Evolutionary conservation across 2,888 invertebrate species (phyloP).

Genomic region (Xestobium rufovillosum): DNA sequence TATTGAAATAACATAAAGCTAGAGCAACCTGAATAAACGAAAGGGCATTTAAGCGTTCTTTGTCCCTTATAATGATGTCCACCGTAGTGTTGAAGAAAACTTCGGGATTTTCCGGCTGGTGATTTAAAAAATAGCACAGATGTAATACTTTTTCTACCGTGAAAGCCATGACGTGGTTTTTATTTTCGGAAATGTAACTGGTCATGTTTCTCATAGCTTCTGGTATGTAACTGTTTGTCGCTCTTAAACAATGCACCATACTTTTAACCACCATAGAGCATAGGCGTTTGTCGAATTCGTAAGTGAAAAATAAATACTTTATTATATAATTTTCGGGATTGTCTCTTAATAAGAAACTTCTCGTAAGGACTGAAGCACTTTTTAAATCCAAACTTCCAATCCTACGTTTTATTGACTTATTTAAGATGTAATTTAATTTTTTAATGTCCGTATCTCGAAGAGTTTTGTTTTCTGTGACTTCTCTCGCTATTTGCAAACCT

Average conservation of each 20-base stretch:
- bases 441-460: neutral
- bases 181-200: slow-evolving; percentile 42
- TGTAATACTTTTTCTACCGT: slow-evolving; percentile 47
- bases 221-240: slow-evolving; percentile 42
- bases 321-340: slow-evolving; percentile 34
- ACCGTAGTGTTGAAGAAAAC: slow-evolving; percentile 40
- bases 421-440: too few species aligned
- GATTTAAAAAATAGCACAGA: slow-evolving; percentile 47
- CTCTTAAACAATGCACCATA: slow-evolving; percentile 40
- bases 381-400: neutral
- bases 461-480: too few species aligned
- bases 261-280: slow-evolving; percentile 44
- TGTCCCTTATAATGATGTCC: slow-evolving; percentile 46
- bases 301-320: neutral
- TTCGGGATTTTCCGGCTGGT: slow-evolving; percentile 41
- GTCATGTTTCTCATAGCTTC: slow-evolving; percentile 44
- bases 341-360: slow-evolving; percentile 36
- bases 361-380: slow-evolving; percentile 20
- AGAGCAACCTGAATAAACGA: slow-evolving; percentile 48
- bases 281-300: too few species aligned
- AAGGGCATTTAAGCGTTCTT: slow-evolving; percentile 47
- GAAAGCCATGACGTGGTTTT: slow-evolving; percentile 44
- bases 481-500: slow-evolving; percentile 43
- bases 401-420: too few species aligned
- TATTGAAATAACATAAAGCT: slow-evolving; percentile 48